These are phyloP conservation scores for Ips nitidus DNA, from an alignment of 1,140 invertebrate species.

Conservation along the genomic window DNA sequence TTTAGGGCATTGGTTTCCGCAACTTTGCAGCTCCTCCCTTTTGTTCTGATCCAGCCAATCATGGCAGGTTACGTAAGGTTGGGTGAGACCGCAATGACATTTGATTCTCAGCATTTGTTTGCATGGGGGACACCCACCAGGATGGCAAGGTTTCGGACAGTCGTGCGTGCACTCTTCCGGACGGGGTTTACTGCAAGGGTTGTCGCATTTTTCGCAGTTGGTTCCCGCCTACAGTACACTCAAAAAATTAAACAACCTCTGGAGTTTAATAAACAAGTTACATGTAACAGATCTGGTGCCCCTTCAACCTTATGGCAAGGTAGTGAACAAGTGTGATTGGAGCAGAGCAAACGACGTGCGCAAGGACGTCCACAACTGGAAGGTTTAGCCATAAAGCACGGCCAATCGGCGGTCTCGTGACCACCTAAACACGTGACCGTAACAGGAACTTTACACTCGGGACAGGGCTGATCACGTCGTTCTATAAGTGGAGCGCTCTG, in stretches of 20 bases:
- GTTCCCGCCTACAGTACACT: constrained; percentile 44
- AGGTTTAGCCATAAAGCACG: constrained; percentile 72
- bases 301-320: constrained; percentile 70
- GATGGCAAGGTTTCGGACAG: constrained; percentile 77
- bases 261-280: background rate
- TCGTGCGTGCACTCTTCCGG: constrained; percentile 77
- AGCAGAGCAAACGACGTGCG: constrained; percentile 68
- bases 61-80: constrained; percentile 71
- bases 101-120: constrained; percentile 67
- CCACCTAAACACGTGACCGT: constrained; percentile 75
- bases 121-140: constrained; percentile 69
- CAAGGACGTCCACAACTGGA: constrained; percentile 75
- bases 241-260: background rate
- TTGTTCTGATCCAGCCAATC: constrained; percentile 62
- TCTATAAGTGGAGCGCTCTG: constrained; percentile 57
- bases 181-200: constrained; percentile 66
- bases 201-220: constrained; percentile 74
- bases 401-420: constrained; percentile 75
- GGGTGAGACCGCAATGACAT: constrained; percentile 79
- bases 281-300: constrained; percentile 29
- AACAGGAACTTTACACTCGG: constrained; percentile 70
- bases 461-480: constrained; percentile 68
- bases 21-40: constrained; percentile 64
- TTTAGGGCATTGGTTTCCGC: constrained; percentile 84
- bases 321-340: constrained; percentile 76